phyloP scores from a whole-genome alignment of 2,797 vertebrate genomes.

The Pristis pectinata region DNA sequence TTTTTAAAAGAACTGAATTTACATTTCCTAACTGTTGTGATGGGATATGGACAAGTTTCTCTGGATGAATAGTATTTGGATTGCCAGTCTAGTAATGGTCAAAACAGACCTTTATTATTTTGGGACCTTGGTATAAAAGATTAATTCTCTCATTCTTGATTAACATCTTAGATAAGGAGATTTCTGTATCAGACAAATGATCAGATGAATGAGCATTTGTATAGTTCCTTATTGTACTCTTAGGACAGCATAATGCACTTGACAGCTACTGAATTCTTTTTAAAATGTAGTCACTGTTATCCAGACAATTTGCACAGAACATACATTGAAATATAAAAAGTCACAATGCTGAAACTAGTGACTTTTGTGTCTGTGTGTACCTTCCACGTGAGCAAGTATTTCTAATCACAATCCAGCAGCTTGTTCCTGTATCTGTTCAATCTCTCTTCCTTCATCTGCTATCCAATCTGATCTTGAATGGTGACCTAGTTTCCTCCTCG shows the following conservation, averaged over 20 bases:
- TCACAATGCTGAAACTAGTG: neutral
- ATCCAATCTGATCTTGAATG: neutral
- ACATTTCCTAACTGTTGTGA: no score
- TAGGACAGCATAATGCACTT: neutral
- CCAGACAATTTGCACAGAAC: neutral
- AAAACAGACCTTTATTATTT: neutral
- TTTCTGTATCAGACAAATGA: neutral
- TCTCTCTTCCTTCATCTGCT: neutral
- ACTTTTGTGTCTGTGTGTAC: no score
- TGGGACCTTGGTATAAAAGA: neutral
- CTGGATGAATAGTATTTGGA: no score
- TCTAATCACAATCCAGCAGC: neutral
- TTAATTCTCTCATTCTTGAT: neutral
- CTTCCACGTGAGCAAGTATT: neutral
- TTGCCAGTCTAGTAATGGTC: neutral
- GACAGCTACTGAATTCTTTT: neutral
- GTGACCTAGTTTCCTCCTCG: neutral
- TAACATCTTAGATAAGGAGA: neutral
- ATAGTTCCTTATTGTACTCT: neutral
- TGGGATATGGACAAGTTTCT: no score
- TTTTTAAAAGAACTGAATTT: no score
- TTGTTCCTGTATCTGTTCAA: neutral
- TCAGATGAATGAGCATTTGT: neutral
- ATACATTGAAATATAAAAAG: neutral
- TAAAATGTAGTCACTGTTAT: neutral